Evolutionary conservation across 64 coral and sea anemone species (phyloP), one percentile per base, ranked within the genome.

Genomic region (Dendronephthya gigantea): DNA sequence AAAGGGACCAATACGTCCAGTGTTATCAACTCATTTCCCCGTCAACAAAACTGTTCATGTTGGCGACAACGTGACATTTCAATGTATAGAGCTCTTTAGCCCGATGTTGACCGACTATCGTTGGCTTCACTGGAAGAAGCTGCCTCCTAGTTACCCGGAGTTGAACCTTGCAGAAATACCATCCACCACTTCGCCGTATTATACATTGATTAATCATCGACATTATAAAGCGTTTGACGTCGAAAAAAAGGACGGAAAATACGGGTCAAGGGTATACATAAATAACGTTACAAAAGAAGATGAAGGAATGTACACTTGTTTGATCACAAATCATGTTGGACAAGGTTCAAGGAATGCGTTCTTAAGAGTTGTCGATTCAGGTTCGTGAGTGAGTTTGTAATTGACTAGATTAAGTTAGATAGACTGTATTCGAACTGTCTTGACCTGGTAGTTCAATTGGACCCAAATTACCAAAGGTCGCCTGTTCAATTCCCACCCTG

Each of bases 221-320:
- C 74, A 92, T 81, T 96, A 96, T 82, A 11, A 49, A 14, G 85
- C 93, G 2, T 85, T 96, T 16, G 74, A 39, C 31, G 84, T 40
- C 22, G 82, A 85, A n/a, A 50, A 82, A 4, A 32, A 49, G 29
- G 90, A 90, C 28, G 91, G 94, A 36, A 68, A 96, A 51, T 45
- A 79, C 30, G 72, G 72, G 86, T 36, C 27, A 1, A 45, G 59
- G 37, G 72, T 0, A 66, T 90, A 48, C 69, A 39, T 39, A 29
- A 79, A 34, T 37, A 92, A 96, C 52, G 90, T 96, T 30, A 90
- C 91, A n/a, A 87, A 97, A 62, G 52, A 93, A 0, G 94, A 97
- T 89, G 92, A 88, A 45, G 94, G 94, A 40, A 75, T 97, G 9
- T 97, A 97, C 68, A 93, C 94, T 0, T 97, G 94, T 51, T 85